Evolutionary conservation across 2,888 invertebrate genomes (phyloP).

Genomic region (Panzeria rudis): DNA sequence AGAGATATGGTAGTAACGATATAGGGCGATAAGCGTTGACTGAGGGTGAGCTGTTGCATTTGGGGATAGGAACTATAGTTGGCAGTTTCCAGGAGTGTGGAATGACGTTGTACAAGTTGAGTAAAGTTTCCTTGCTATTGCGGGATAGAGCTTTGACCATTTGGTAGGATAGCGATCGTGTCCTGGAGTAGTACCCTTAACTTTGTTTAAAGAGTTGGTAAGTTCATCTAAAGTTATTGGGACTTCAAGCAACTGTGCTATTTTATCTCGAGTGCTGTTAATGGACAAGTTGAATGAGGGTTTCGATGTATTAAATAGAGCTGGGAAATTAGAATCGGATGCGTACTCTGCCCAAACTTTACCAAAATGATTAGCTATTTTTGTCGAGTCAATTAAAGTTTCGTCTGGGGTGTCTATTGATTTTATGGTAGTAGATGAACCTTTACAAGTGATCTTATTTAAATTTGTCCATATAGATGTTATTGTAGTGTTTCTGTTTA

Average conservation of each 20-base stretch:
- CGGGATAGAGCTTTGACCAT: slow-evolving; percentile 23
- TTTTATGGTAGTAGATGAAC: background rate
- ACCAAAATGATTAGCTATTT: slow-evolving; percentile 15
- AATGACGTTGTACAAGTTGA: slow-evolving; percentile 20
- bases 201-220: background rate
- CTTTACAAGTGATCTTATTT: slow-evolving; percentile 2
- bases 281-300: too few species aligned
- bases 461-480: slow-evolving; percentile 31
- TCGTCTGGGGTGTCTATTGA: background rate
- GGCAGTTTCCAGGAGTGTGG: slow-evolving; percentile 37
- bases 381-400: background rate
- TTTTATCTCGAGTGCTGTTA: too few species aligned
- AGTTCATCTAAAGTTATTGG: slow-evolving; percentile 28
- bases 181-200: slow-evolving; percentile 34
- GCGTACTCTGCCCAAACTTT: background rate
- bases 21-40: slow-evolving; percentile 41
- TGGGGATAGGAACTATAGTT: slow-evolving; percentile 35
- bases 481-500: slow-evolving; percentile 33
- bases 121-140: background rate
- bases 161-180: slow-evolving; percentile 25
- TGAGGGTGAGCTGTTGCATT: slow-evolving; percentile 1
- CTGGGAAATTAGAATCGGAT: background rate
- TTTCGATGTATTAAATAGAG: background rate
- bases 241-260: slow-evolving; percentile 9
- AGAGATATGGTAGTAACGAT: slow-evolving; percentile 34